A percentile compares a stretch with the other conserved stretches of the same genome.
Conservation (phyloP, 2,888 invertebrate genomes). For the Heliconius hortense region DNA sequence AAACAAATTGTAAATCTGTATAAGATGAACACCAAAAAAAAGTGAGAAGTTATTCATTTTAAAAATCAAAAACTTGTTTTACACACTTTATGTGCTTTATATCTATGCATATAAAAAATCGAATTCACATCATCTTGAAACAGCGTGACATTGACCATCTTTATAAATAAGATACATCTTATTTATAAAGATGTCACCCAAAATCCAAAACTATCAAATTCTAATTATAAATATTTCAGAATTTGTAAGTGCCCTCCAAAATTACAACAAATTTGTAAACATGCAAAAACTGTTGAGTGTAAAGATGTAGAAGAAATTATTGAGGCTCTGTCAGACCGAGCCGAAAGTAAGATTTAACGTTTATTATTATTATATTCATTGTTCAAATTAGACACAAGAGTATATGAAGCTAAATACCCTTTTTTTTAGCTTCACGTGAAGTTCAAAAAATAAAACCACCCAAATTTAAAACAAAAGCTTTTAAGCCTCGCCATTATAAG, state of each 20-base stretch:
- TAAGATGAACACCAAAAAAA: constrained; percentile 9
- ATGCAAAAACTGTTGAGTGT: constrained; percentile 52
- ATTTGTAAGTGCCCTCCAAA: constrained; percentile 59
- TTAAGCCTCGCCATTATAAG: constrained; percentile 59
- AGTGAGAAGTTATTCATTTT: constrained; percentile 1
- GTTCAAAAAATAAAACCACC: constrained; percentile 46
- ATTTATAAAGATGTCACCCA: neutral
- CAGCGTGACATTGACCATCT: too few species aligned
- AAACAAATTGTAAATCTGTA: neutral
- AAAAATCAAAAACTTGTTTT: neutral
- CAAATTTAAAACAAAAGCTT: constrained; percentile 62
- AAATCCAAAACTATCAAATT: neutral
- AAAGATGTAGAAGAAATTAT: constrained; percentile 66
- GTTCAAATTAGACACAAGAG: neutral
- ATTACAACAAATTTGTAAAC: constrained; percentile 51
- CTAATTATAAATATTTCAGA: constrained; percentile 48
- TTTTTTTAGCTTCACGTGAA: constrained; percentile 39
- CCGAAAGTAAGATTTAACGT: constrained; percentile 52
- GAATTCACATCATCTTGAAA: neutral
- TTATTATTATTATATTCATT: constrained; percentile 8
- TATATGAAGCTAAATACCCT: neutral
- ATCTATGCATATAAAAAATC: neutral
- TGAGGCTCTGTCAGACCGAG: constrained; percentile 60
- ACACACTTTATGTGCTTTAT: neutral
- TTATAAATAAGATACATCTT: neutral